These are phyloP conservation scores for Vireo griseus DNA, from an alignment of 2,797 vertebrate genomes.

Conservation along the genomic window DNA sequence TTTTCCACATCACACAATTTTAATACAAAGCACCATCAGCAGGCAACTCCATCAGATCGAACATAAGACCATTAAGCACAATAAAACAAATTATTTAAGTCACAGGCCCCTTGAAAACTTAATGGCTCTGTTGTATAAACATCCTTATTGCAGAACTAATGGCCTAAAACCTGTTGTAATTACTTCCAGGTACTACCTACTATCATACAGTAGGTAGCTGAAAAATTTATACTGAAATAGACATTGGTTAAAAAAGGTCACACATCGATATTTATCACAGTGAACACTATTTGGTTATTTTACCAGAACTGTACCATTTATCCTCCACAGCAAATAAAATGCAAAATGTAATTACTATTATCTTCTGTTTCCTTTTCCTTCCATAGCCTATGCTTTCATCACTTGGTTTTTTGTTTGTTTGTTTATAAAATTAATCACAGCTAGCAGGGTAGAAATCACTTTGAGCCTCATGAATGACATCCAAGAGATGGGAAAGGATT, in stretches of 20 bases:
- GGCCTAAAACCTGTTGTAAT: conserved; percentile 14
- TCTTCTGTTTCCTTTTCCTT: conserved; percentile 53
- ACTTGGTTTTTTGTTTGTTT: conserved; percentile 75
- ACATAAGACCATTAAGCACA: conserved; percentile 6
- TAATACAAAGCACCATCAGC: neutral
- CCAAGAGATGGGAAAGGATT: conserved; percentile 91
- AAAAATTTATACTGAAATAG: neutral
- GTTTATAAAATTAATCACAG: conserved; percentile 91
- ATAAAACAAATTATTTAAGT: conserved; percentile 48
- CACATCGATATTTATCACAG: neutral
- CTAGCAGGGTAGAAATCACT: conserved; percentile 89
- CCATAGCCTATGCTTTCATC: conserved; percentile 68
- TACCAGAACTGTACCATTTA: neutral
- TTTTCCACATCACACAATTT: neutral
- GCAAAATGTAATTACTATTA: conserved; percentile 38
- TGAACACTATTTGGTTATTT: neutral
- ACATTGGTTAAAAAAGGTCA: neutral
- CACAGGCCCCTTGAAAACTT: neutral
- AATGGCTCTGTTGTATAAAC: conserved; percentile 17
- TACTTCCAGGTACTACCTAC: conserved; percentile 17
- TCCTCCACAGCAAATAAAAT: neutral
- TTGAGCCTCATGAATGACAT: conserved; percentile 85
- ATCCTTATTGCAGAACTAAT: neutral
- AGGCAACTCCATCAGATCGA: neutral
- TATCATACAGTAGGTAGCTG: neutral